These are phyloP conservation scores for Omphaloscelis lunosa DNA, from an alignment of 2,888 invertebrate genomes.

Conservation along the genomic window DNA sequence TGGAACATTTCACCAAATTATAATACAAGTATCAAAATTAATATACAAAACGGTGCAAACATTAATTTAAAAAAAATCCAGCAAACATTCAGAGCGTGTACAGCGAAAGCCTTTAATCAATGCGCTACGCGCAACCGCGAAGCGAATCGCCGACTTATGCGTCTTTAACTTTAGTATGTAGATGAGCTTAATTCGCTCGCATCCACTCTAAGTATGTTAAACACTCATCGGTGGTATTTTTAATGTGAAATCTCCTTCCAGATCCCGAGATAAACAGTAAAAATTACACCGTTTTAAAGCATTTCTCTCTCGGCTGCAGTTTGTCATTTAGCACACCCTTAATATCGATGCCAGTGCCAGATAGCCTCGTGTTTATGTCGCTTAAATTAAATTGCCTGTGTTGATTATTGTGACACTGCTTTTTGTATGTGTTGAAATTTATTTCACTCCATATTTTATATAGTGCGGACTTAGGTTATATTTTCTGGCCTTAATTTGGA, in stretches of 20 bases:
- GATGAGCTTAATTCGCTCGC: slow-evolving; percentile 78
- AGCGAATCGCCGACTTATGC: slow-evolving; percentile 74
- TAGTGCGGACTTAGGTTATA: slow-evolving; percentile 62
- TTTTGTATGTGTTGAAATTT: slow-evolving; percentile 84
- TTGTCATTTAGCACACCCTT: slow-evolving; percentile 89
- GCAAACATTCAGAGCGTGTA: slow-evolving; percentile 77
- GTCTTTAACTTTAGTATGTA: slow-evolving; percentile 76
- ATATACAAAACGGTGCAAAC: slow-evolving; percentile 71
- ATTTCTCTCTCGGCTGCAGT: slow-evolving; percentile 85
- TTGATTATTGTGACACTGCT: slow-evolving; percentile 87
- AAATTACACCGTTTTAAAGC: slow-evolving; percentile 86
- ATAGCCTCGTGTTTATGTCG: slow-evolving; percentile 88
- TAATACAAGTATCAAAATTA: slow-evolving; percentile 73
- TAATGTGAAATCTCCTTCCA: slow-evolving; percentile 80
- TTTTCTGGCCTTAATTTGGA: slow-evolving; percentile 48
- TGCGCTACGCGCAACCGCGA: slow-evolving; percentile 74
- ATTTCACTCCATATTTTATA: slow-evolving; percentile 76
- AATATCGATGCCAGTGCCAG: slow-evolving; percentile 88
- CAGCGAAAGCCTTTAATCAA: slow-evolving; percentile 79
- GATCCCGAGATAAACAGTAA: slow-evolving; percentile 85
- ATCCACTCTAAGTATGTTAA: slow-evolving; percentile 76
- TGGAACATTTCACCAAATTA: slow-evolving; percentile 72
- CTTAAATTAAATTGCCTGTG: slow-evolving; percentile 88
- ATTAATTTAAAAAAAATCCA: slow-evolving; percentile 74
- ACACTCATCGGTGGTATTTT: slow-evolving; percentile 82